Evolutionary conservation across 2,888 invertebrate species (phyloP).

Genomic region (Gisinianus flammeolus): DNA sequence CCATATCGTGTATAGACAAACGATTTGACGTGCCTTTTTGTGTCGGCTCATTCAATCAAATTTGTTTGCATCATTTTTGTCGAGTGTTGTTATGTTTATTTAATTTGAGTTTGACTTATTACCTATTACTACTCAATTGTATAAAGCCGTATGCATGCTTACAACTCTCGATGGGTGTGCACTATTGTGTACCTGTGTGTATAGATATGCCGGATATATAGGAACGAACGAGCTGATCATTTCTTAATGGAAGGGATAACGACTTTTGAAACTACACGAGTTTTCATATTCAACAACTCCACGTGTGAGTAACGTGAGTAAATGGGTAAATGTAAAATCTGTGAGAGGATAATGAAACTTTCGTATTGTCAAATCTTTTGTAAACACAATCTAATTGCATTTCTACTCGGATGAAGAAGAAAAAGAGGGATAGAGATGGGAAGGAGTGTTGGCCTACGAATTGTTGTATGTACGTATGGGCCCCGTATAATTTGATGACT

Average conservation of each 20-base stretch:
- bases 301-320: no score
- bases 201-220: no score
- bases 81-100: background rate
- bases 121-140: background rate
- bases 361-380: background rate
- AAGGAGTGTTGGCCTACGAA: conserved; percentile 3
- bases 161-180: no score
- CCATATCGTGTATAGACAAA: background rate
- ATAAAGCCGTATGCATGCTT: background rate
- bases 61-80: no score
- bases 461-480: conserved; percentile 11
- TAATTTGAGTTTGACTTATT: background rate
- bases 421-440: background rate
- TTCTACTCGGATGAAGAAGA: background rate
- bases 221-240: no score
- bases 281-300: no score
- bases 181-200: no score
- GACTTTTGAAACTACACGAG: no score
- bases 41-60: background rate
- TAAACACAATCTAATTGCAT: conserved; percentile 4
- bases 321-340: no score
- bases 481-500: conserved; percentile 45
- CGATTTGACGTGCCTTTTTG: no score
- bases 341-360: conserved; percentile 4
- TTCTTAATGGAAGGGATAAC: no score